phyloP scores from a whole-genome alignment of 2,888 invertebrate species.

The Dryococelus australis region DNA sequence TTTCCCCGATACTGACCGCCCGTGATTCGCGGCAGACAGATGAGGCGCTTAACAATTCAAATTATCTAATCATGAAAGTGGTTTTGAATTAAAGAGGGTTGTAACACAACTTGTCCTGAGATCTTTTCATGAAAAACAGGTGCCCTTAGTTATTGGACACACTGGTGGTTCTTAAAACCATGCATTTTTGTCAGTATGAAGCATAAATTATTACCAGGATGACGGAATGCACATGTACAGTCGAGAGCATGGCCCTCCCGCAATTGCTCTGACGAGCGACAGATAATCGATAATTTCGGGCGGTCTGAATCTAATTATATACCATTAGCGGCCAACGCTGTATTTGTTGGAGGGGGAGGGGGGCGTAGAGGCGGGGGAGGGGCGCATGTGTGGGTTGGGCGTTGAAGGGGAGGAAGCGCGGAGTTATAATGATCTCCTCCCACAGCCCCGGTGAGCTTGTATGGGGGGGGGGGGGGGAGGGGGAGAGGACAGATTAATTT shows the following conservation, averaged over 20 bases:
- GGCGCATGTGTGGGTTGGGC: background rate
- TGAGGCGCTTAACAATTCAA: too few species aligned
- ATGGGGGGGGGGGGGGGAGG: background rate
- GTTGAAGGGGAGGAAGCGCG: background rate
- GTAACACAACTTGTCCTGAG: too few species aligned
- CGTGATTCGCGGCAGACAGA: too few species aligned
- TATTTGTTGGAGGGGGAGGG: background rate
- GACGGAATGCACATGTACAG: background rate
- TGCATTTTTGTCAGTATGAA: too few species aligned
- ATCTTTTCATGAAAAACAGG: too few species aligned
- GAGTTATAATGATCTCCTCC: background rate
- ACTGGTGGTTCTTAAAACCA: too few species aligned
- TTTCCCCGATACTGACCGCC: too few species aligned
- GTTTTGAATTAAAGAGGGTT: too few species aligned
- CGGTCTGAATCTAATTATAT: constrained; percentile 1
- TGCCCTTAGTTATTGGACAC: too few species aligned
- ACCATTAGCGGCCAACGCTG: background rate
- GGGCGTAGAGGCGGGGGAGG: too few species aligned
- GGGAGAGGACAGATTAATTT: background rate
- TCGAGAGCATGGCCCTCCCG: background rate
- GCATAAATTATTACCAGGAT: background rate
- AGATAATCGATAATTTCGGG: constrained; percentile 10
- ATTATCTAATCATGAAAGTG: too few species aligned
- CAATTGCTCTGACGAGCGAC: background rate
- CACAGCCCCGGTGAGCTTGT: background rate